Percentiles rank a stretch among this genome's conserved stretches.
phyloP scores from a whole-genome alignment of 1,140 invertebrate species.

The Heliconius hewitsoni region DNA sequence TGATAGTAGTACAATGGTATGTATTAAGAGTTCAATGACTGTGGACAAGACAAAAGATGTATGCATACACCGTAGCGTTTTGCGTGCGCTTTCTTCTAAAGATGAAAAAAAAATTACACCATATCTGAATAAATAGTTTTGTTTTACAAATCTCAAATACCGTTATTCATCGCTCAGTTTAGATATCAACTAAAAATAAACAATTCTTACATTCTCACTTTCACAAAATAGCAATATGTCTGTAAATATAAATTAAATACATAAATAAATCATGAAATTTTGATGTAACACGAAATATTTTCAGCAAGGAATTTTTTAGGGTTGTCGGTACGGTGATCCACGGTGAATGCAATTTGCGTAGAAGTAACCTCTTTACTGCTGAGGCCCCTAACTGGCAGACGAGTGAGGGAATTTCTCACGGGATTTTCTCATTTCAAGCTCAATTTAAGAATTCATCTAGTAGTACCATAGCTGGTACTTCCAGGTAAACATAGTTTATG shows the following conservation, averaged over 20 bases:
- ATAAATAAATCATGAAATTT: not conserved
- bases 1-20: too few relatives aligned
- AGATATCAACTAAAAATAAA: not conserved
- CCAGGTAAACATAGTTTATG: slow-evolving; percentile 24
- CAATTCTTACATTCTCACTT: not conserved
- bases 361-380: slow-evolving; percentile 70
- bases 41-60: too few relatives aligned
- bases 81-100: too few relatives aligned
- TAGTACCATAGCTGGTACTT: slow-evolving; percentile 28
- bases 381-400: slow-evolving; percentile 49
- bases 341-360: slow-evolving; percentile 70
- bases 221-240: not conserved
- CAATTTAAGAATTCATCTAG: slow-evolving; percentile 66
- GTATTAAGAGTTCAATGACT: too few relatives aligned
- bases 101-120: too few relatives aligned
- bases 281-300: slow-evolving; percentile 17
- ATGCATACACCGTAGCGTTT: too few relatives aligned
- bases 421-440: slow-evolving; percentile 70
- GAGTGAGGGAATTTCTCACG: slow-evolving; percentile 55
- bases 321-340: slow-evolving; percentile 55
- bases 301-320: slow-evolving; percentile 32
- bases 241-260: not conserved
- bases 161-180: too few relatives aligned
- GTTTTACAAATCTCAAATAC: too few relatives aligned
- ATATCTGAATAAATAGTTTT: too few relatives aligned